Evolutionary conservation across 2,797 vertebrate species (phyloP), one percentile per base, ranked within the genome.

Genomic region (Onychomys leucogaster): DNA sequence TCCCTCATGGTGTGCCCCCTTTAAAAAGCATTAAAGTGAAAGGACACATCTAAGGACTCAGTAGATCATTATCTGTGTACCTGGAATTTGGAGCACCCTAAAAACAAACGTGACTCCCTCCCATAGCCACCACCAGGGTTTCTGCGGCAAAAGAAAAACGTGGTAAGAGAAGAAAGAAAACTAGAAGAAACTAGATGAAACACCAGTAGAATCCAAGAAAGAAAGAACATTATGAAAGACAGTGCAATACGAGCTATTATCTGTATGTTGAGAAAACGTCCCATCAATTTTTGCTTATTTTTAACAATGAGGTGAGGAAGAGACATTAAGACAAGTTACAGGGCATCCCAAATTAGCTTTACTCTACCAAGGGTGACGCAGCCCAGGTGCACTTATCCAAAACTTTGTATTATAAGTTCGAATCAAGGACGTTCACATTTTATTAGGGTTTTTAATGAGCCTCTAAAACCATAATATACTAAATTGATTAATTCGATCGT

Each of bases 1-100:
- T 87, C 17, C 19, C 27, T 65, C 49, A 85, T 8, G 10, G 10
- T 37, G 67, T 4, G 63, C 3, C 77, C 27, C 75, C 82, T 65
- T 94, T 75, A 75, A 96, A 96, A 89, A 17, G 25, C 55, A 83
- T n/a, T 78, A 29, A 95, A 82, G 59, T 16, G 16, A 32, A 81
- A 96, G 92, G 12, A 55, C 1, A 41, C 16, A 63, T 76, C 83
- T 65, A 65, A 52, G 2, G 8, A 17, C 10, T 69, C 63, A 84
- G 32, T 1, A 65, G 57, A 52, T 57, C 32, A 65, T 14, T 29
- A 14, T 65, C 75, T 84, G 67, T 10, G 76, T 69, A 21, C 43
- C 1, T 89, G 73, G 19, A 96, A 94, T 87, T 8, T 43, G 37
- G 49, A 92, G 69, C 37, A 91, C 41, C 94, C 6, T 73, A 65